These are phyloP conservation scores for Equus przewalskii DNA, from an alignment of 2,113 vertebrate genomes.

Conservation along the genomic window DNA sequence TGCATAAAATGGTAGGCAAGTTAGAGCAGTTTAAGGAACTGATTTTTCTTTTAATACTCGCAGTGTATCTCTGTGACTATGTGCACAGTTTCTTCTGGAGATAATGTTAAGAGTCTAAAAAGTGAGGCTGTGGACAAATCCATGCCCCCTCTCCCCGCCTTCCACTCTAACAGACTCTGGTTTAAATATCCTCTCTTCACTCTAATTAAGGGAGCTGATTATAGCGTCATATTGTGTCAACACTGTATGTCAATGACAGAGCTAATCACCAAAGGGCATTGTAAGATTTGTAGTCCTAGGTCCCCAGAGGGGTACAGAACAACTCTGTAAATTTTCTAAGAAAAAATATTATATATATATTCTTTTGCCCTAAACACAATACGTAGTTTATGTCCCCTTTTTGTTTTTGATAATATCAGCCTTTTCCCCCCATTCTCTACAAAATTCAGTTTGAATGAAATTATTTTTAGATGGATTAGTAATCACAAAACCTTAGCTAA, in stretches of 20 bases:
- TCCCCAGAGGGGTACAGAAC: not conserved
- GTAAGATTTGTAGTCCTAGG: not conserved
- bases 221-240: not conserved
- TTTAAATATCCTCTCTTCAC: not conserved
- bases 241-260: not conserved
- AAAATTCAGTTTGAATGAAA: not conserved
- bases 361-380: not conserved
- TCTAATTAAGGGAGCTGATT: not conserved
- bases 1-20: not conserved
- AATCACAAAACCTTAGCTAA: not conserved
- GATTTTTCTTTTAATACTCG: not conserved
- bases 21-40: not conserved
- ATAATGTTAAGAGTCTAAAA: not conserved
- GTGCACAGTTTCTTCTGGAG: not conserved
- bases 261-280: not conserved
- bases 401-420: not conserved
- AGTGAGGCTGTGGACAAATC: not conserved
- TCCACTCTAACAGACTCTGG: not conserved
- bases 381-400: not conserved
- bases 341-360: not conserved
- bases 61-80: not conserved
- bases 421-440: not conserved
- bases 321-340: not conserved
- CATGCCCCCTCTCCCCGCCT: not conserved
- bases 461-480: not conserved